Percentiles rank a stretch among this genome's conserved stretches.
These are phyloP conservation scores for Eufriesea mexicana DNA, from an alignment of 1,140 invertebrate genomes.

Conservation along the genomic window DNA sequence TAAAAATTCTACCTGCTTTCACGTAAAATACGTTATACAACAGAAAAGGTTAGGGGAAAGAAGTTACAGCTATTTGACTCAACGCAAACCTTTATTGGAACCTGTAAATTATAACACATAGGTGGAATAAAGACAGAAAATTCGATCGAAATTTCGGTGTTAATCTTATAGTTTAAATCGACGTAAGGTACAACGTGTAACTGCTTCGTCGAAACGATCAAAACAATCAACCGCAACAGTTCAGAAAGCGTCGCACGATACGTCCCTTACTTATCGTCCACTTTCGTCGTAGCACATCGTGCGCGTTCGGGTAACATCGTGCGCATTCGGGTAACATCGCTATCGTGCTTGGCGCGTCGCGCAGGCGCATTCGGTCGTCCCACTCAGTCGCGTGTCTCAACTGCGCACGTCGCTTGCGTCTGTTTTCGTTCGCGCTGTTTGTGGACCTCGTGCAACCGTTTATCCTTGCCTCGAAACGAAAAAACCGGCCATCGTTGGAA, in stretches of 20 bases:
- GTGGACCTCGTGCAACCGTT: background rate
- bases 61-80: background rate
- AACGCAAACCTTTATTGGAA: constrained; percentile 20
- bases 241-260: constrained; percentile 7
- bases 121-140: constrained; percentile 23
- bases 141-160: background rate
- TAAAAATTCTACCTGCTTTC: too few species aligned
- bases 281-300: background rate
- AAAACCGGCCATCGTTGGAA: background rate
- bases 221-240: constrained; percentile 1
- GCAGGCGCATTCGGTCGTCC: constrained; percentile 28
- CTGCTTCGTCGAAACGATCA: constrained; percentile 11
- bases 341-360: background rate
- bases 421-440: background rate
- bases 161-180: constrained; percentile 2
- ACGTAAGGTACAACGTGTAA: background rate
- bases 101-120: constrained; percentile 13
- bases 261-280: background rate
- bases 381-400: too few species aligned
- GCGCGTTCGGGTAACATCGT: background rate
- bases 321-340: background rate
- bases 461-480: background rate
- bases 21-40: too few species aligned
- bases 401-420: too few species aligned
- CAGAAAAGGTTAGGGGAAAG: too few species aligned